Conservation (phyloP, 2,797 vertebrate species). For the Pygocentrus nattereri region DNA sequence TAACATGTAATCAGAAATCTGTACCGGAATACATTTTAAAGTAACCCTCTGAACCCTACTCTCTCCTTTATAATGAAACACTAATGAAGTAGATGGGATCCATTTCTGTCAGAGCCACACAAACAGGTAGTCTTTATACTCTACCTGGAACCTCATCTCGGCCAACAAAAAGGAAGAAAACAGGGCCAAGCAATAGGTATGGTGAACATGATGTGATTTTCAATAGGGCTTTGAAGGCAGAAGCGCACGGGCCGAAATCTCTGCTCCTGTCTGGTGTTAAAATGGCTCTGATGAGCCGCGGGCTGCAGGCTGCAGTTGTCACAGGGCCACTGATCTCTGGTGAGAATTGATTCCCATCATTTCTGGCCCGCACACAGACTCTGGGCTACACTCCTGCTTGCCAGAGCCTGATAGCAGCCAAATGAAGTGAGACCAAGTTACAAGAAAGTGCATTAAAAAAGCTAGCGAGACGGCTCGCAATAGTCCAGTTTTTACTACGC, state of each 20-base stretch:
- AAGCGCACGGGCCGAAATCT: slow-evolving; percentile 74
- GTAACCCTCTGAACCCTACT: too few species aligned
- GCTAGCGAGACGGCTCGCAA: slow-evolving; percentile 49
- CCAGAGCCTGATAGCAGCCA: slow-evolving; percentile 75
- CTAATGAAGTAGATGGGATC: too few species aligned
- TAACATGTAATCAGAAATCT: too few species aligned
- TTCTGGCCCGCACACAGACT: slow-evolving; percentile 67
- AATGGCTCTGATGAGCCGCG: slow-evolving; percentile 77
- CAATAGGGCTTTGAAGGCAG: slow-evolving; percentile 73
- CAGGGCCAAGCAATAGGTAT: slow-evolving; percentile 67
- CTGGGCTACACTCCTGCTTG: slow-evolving; percentile 73
- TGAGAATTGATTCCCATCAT: slow-evolving; percentile 84
- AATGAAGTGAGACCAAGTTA: slow-evolving; percentile 78
- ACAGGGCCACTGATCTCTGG: slow-evolving; percentile 81
- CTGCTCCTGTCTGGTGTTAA: slow-evolving; percentile 79
- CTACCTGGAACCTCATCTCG: background rate
- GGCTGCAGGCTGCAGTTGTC: slow-evolving; percentile 77
- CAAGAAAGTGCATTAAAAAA: slow-evolving; percentile 60
- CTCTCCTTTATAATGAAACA: too few species aligned
- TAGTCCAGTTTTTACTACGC: slow-evolving; percentile 42
- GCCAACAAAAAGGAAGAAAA: slow-evolving; percentile 46
- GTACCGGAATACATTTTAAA: too few species aligned
- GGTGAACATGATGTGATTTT: slow-evolving; percentile 75
- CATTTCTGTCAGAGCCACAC: too few species aligned
- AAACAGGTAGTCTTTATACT: background rate